Evolutionary conservation across 2,113 vertebrate genomes (phyloP), one percentile per base, ranked within the genome.

Genomic region (Damaliscus lunatus): DNA sequence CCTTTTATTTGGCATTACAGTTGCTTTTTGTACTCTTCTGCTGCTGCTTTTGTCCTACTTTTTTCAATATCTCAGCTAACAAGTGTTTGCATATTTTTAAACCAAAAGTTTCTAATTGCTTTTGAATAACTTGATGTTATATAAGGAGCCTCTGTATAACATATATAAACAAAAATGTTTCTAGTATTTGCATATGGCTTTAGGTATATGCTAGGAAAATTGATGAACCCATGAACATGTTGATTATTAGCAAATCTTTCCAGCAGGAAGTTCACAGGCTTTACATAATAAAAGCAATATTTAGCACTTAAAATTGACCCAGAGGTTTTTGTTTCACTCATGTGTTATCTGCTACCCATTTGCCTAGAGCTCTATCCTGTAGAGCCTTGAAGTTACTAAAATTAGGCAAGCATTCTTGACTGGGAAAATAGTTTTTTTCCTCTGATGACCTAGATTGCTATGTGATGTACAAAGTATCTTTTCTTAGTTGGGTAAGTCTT

Each of bases 221-320:
- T 82, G 40, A 87, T 82, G 78, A 89, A 64, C 46, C 25, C 36
- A 53, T 95, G 48, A 83, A 48, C 55, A 43, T 90, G 19, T 6
- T 87, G 92, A 81, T 94, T 91, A 71, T 87, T 96, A 89, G 21
- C 14, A 88, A 11, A 57, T 55, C 3, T 91, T 95, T 95, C 15
- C 60, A 88, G 8, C 23, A 81, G 71, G 48, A 80, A 92, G 36
- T 86, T 95, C 62, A 93, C 23, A 91, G 48, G 9, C 33, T 78
- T 33, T 93, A 53, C 43, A 93, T 94, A 96, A 88, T 89, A 55
- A 88, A 94, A 94, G 31, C 31, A 88, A 19, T 92, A 92, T 27
- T 86, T 25, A 82, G 46, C 43, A 53, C 15, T 84, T 84, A 94
- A 91, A 81, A 52, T 89, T 91, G 52, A 52, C 53, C 21, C 23